A percentile compares a stretch with the other conserved stretches of the same genome.
phyloP scores from a whole-genome alignment of 2,888 invertebrate genomes.

The Mythimna impura region DNA sequence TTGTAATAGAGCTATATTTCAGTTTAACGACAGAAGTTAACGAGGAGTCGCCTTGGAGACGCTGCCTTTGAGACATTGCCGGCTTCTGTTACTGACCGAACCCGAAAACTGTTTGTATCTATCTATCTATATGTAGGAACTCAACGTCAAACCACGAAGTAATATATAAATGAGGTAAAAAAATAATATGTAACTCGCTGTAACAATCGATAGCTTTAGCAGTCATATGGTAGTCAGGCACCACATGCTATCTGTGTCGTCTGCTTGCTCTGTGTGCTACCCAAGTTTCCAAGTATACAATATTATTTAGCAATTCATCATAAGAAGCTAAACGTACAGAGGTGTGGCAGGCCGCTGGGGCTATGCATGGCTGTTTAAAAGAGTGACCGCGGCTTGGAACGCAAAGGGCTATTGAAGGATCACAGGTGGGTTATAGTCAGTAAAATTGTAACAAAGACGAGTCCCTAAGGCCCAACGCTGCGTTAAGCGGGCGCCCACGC shows the following conservation, averaged over 20 bases:
- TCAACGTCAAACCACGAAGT: background rate
- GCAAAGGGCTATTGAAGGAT: no score
- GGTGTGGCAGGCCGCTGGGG: background rate
- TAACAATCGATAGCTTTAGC: background rate
- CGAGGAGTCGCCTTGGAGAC: conserved; percentile 33
- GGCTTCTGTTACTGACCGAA: conserved; percentile 5
- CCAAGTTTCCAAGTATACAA: no score
- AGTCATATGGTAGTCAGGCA: background rate
- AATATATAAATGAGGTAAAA: no score
- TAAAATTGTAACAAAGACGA: no score
- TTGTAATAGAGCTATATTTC: conserved; percentile 63
- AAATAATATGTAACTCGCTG: no score
- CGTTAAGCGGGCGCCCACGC: no score
- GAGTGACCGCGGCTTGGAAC: no score
- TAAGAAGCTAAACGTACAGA: background rate
- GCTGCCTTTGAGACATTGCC: conserved; percentile 14
- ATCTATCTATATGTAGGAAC: background rate
- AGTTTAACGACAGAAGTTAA: conserved; percentile 62
- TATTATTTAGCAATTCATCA: background rate
- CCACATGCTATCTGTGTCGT: no score
- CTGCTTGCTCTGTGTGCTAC: no score
- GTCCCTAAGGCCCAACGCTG: no score
- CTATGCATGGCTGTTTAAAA: no score
- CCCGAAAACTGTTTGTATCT: background rate
- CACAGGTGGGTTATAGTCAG: no score